A percentile compares a stretch with the other conserved stretches of the same genome.
These are phyloP conservation scores for Bradypus variegatus DNA, from an alignment of 2,797 vertebrate genomes.

Conservation along the genomic window DNA sequence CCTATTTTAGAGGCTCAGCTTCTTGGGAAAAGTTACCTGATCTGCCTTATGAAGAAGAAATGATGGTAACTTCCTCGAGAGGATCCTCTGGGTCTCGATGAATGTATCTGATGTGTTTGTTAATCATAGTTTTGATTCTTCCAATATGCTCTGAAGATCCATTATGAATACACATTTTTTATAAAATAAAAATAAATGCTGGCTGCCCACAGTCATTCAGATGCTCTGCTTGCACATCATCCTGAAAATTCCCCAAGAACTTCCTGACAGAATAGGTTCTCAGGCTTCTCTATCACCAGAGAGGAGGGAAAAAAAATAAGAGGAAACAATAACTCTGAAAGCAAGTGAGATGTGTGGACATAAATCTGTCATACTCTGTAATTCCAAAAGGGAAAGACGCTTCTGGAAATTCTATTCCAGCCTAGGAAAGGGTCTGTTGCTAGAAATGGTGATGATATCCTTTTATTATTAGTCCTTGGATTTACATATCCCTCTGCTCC, in stretches of 20 bases:
- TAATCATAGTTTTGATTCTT: constrained; percentile 46
- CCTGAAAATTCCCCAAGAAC: constrained; percentile 52
- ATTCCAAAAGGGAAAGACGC: constrained; percentile 38
- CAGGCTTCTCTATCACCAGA: constrained; percentile 47
- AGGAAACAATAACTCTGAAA: constrained; percentile 57
- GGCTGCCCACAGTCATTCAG: not conserved
- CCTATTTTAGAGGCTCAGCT: not conserved
- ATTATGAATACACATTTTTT: not conserved
- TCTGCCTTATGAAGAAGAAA: constrained; percentile 30
- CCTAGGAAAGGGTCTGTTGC: constrained; percentile 12
- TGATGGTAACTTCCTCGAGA: not conserved
- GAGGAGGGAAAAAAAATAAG: not conserved
- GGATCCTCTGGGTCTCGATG: not conserved
- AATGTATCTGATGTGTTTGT: constrained; percentile 24
- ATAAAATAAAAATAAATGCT: constrained; percentile 10
- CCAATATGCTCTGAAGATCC: constrained; percentile 24
- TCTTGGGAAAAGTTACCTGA: not conserved
- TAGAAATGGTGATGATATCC: constrained; percentile 21
- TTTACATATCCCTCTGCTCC: constrained; percentile 23
- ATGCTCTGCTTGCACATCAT: not conserved
- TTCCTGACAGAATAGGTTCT: constrained; percentile 36
- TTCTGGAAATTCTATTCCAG: constrained; percentile 57
- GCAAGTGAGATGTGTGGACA: constrained; percentile 39
- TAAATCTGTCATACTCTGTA: constrained; percentile 38
- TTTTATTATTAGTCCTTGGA: not conserved